A percentile compares a stretch with the other conserved stretches of the same genome.
phyloP scores from a whole-genome alignment of 2,888 invertebrate species.

The Spodoptera littoralis region DNA sequence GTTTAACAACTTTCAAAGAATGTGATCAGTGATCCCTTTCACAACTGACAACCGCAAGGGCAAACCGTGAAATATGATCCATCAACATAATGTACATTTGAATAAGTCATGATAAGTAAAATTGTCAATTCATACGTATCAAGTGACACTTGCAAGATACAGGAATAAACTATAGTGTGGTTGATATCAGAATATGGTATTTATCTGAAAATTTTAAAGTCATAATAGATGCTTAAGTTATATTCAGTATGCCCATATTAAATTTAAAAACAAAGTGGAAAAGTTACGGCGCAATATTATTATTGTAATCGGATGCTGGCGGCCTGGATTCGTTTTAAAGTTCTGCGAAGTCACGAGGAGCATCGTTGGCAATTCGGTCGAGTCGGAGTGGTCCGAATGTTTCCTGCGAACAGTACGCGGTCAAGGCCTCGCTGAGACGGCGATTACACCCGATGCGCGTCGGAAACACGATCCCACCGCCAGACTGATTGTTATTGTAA shows the following conservation, averaged over 20 bases:
- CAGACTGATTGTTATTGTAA: conserved; percentile 60
- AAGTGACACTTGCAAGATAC: no score
- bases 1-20: conserved; percentile 70
- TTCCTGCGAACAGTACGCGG: conserved; percentile 67
- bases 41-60: conserved; percentile 60
- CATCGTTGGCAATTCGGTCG: conserved; percentile 64
- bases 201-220: not conserved
- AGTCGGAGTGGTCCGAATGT: conserved; percentile 62
- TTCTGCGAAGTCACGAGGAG: conserved; percentile 76
- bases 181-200: not conserved
- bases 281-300: conserved; percentile 64
- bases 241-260: conserved; percentile 39
- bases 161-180: no score
- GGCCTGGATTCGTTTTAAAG: conserved; percentile 61
- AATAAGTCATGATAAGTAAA: conserved; percentile 10
- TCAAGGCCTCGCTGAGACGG: conserved; percentile 81
- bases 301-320: conserved; percentile 70
- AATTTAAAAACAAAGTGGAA: conserved; percentile 52
- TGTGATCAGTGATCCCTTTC: conserved; percentile 70
- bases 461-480: conserved; percentile 69
- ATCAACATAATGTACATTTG: conserved; percentile 18
- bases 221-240: not conserved
- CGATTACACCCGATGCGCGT: conserved; percentile 70
- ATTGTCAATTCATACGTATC: not conserved
- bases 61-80: conserved; percentile 22